Evolutionary conservation across 1,140 invertebrate species (phyloP).

Genomic region (Arctopsyche grandis): DNA sequence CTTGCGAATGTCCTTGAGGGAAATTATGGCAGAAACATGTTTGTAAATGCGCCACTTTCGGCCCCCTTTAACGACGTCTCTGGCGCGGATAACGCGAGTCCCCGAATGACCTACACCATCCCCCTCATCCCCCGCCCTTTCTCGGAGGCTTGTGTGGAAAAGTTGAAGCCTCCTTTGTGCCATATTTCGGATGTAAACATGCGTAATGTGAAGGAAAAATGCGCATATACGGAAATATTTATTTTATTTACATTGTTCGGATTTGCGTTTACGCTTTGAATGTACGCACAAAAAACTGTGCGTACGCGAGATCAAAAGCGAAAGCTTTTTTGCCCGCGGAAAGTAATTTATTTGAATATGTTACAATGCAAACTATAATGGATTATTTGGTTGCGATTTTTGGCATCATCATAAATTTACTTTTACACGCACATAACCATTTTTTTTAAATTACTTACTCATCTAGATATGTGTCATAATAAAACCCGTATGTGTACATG

Average conservation of each 20-base stretch:
- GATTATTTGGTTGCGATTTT: too few relatives aligned
- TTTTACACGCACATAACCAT: too few relatives aligned
- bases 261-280: not conserved
- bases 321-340: too few relatives aligned
- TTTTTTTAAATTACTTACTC: too few relatives aligned
- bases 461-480: too few relatives aligned
- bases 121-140: too few relatives aligned
- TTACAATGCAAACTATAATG: too few relatives aligned
- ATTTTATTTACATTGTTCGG: not conserved
- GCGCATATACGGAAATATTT: not conserved
- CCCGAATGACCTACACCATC: slow-evolving; percentile 13
- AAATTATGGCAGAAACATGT: slow-evolving; percentile 23
- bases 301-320: too few relatives aligned
- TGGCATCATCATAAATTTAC: too few relatives aligned
- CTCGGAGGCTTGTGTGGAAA: not conserved
- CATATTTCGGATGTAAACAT: slow-evolving; percentile 16
- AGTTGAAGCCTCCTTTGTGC: slow-evolving; percentile 12
- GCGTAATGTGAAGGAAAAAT: slow-evolving; percentile 9
- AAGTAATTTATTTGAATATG: too few relatives aligned
- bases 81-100: slow-evolving; percentile 3
- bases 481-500: too few relatives aligned
- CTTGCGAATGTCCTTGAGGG: slow-evolving; percentile 20
- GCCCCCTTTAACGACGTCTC: slow-evolving; percentile 11
- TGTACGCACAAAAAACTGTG: too few relatives aligned
- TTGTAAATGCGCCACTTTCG: slow-evolving; percentile 8